Conservation (phyloP, 2,113 vertebrate genomes). For the Pipa parva region DNA sequence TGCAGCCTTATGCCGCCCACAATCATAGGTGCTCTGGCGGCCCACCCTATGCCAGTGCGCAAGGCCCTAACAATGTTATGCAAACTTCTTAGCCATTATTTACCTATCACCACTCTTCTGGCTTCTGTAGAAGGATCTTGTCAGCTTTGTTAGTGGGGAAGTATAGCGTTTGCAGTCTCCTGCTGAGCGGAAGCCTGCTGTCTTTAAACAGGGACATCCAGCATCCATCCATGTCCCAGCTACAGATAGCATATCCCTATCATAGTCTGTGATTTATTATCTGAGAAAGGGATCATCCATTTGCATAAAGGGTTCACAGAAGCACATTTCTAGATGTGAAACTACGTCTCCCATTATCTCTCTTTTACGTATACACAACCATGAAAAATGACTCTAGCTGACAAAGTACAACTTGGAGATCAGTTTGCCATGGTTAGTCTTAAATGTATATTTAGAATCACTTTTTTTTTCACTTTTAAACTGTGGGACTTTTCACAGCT, state of each 20-base stretch:
- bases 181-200: slow-evolving; percentile 45
- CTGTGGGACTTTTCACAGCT: slow-evolving; percentile 59
- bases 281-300: slow-evolving; percentile 59
- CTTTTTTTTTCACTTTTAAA: slow-evolving; percentile 51
- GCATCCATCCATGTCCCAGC: slow-evolving; percentile 42
- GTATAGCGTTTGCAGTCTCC: slow-evolving; percentile 35
- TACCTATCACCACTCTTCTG: background rate
- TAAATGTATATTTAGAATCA: slow-evolving; percentile 55
- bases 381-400: slow-evolving; percentile 54
- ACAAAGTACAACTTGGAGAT: slow-evolving; percentile 46
- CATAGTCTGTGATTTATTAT: slow-evolving; percentile 57
- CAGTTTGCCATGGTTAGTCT: slow-evolving; percentile 47
- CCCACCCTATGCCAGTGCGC: too few species aligned
- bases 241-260: slow-evolving; percentile 48
- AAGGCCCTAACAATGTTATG: too few species aligned
- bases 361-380: slow-evolving; percentile 53
- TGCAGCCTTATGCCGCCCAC: too few species aligned
- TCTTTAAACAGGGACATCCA: slow-evolving; percentile 47
- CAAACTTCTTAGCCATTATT: background rate
- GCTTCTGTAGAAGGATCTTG: slow-evolving; percentile 49
- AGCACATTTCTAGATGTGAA: slow-evolving; percentile 51
- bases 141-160: slow-evolving; percentile 14
- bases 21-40: too few species aligned
- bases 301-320: slow-evolving; percentile 51
- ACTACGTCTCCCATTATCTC: slow-evolving; percentile 54